Base-by-base conservation (phyloP, 1,140 invertebrate genomes). In the Pogonomyrmex californicus region DNA sequence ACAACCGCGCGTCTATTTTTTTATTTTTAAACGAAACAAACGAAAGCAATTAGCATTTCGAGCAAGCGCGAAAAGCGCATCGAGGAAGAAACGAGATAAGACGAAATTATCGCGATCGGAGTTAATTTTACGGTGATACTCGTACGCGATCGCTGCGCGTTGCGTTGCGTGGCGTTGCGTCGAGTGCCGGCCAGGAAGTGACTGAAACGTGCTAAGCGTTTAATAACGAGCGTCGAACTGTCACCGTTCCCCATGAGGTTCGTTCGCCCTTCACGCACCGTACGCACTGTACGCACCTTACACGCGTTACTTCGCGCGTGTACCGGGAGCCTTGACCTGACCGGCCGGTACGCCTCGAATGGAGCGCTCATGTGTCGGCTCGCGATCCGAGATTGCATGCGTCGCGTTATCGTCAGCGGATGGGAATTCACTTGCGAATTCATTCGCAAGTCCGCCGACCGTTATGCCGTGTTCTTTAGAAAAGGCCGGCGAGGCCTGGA, bases 161-260 rank as follows among this genome's bases (percentile, higher is more conserved):
- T 58, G n/a, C 51, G 36, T 75, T 56, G 47, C 76, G 44, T 9
- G 6, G 60, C n/a, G 33, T 7, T 54, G 44, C 44, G 30, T 10
- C 30, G 44, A 44, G 54, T 33, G 36, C 33, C 36, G 47, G 54
- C 70, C 81, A 91, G 90, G 90, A 91, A 91, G 90, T 85, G 44
- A 51, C 73, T 66, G 68, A 88, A 91, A 86, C 90, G 89, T 90
- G 89, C 89, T 68, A 85, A 91, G 90, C 86, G 89, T 91, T 90
- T 86, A 70, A 87, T 91, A 91, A 88, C 77, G 65, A 90, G 78
- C 49, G 62, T 77, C 79, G 38, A 58, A 10, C 62, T 30, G 79
- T 75, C 51, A 44, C 66, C 44, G 3, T 51, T 58, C 58, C 1
- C 60, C 56, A 30, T 9, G 30, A 60, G n/a, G 86, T 90, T 90